These are phyloP conservation scores for Dufourea novaeangliae DNA, from an alignment of 1,140 invertebrate species.

Conservation along the genomic window DNA sequence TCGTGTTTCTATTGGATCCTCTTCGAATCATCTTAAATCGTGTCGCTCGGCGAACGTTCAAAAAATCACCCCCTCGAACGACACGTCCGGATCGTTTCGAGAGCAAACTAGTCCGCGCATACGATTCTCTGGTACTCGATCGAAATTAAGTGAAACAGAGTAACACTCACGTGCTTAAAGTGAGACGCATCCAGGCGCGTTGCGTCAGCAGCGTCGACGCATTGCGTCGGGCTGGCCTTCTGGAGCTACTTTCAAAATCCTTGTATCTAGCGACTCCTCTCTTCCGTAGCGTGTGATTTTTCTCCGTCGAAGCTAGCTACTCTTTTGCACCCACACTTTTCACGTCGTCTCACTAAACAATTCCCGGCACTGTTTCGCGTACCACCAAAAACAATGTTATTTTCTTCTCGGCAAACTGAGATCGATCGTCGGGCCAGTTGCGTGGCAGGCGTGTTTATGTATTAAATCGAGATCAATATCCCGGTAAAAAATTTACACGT, in stretches of 20 bases:
- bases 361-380: constrained; percentile 11
- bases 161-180: constrained; percentile 81
- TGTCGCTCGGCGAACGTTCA: constrained; percentile 8
- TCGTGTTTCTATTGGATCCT: constrained; percentile 36
- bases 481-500: background rate
- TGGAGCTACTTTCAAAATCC: constrained; percentile 80
- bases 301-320: background rate
- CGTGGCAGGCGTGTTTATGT: no score
- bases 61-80: background rate
- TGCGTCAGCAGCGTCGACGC: constrained; percentile 83
- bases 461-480: no score
- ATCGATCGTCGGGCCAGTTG: background rate
- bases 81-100: background rate
- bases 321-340: background rate
- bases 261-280: constrained; percentile 67
- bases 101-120: no score
- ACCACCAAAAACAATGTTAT: background rate
- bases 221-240: constrained; percentile 82
- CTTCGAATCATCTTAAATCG: constrained; percentile 54
- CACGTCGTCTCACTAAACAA: background rate
- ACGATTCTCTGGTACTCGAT: background rate
- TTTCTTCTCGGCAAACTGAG: background rate
- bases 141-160: constrained; percentile 33
- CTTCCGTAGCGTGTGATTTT: constrained; percentile 41
- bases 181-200: constrained; percentile 83